Evolutionary conservation across 2,113 vertebrate species (phyloP).

Genomic region (Sinocyclocheilus rhinocerous): DNA sequence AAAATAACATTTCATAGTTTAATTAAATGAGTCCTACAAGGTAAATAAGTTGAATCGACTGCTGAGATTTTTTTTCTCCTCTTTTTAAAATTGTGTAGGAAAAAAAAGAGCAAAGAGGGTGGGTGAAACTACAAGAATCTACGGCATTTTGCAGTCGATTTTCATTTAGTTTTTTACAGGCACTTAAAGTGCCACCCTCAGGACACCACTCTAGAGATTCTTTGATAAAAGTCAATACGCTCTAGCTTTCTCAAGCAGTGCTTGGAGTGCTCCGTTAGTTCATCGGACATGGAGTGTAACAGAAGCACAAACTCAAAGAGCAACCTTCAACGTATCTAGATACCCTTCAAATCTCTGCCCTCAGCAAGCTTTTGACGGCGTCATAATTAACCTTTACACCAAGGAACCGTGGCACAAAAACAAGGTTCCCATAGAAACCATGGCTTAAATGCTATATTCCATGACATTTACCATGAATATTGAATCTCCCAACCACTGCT

Average conservation of each 20-base stretch:
- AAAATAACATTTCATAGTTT: constrained; percentile 16
- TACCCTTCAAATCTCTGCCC: constrained; percentile 60
- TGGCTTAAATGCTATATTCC: constrained; percentile 65
- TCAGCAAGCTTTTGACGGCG: constrained; percentile 38
- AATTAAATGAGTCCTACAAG: constrained; percentile 27
- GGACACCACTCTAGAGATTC: constrained; percentile 23
- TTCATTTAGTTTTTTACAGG: background rate
- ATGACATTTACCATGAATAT: constrained; percentile 81
- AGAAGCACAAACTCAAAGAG: background rate
- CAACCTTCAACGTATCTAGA: constrained; percentile 39
- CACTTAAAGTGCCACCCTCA: constrained; percentile 36
- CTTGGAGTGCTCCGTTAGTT: constrained; percentile 37
- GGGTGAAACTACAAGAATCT: background rate
- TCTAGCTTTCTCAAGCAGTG: constrained; percentile 38
- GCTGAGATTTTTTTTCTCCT: background rate
- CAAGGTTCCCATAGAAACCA: constrained; percentile 66
- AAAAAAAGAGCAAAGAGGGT: background rate
- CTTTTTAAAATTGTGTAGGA: background rate
- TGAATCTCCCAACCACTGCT: constrained; percentile 72
- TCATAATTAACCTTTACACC: constrained; percentile 78
- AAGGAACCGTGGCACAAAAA: constrained; percentile 62
- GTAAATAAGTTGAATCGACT: constrained; percentile 18
- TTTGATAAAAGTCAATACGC: constrained; percentile 22
- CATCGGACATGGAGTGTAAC: constrained; percentile 26
- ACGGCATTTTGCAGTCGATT: background rate